A percentile compares a stretch with the other conserved stretches of the same genome.
These are phyloP conservation scores for Chaitophorus viminalis DNA, from an alignment of 2,888 invertebrate genomes.

Conservation along the genomic window DNA sequence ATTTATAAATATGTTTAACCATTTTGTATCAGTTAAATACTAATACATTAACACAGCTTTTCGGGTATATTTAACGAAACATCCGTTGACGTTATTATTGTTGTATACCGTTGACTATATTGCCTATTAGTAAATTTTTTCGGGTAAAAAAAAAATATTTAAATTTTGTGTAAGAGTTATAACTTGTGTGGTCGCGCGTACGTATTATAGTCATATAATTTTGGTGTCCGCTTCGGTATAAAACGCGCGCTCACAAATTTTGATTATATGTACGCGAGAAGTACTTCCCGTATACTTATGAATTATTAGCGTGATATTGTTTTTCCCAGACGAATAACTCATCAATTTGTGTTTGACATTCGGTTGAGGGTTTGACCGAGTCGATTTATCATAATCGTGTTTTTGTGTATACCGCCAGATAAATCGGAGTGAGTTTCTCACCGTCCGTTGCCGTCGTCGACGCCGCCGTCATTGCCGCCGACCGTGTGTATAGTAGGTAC, in stretches of 20 bases:
- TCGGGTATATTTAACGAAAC: too few species aligned
- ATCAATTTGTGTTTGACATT: constrained; percentile 60
- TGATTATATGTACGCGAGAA: background rate
- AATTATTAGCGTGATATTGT: constrained; percentile 39
- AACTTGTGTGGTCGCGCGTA: background rate
- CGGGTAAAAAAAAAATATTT: too few species aligned
- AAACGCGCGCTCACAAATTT: background rate
- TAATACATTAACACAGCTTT: too few species aligned
- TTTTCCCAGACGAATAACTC: constrained; percentile 48
- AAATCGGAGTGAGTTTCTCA: constrained; percentile 56
- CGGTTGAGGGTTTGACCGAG: constrained; percentile 49
- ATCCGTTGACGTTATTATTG: too few species aligned
- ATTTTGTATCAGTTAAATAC: too few species aligned
- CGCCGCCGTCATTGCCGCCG: constrained; percentile 12
- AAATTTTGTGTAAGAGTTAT: background rate
- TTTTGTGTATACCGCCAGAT: constrained; percentile 37
- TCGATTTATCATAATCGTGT: constrained; percentile 59
- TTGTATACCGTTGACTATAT: too few species aligned
- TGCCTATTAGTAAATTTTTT: too few species aligned
- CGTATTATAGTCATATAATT: background rate
- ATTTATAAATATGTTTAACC: too few species aligned
- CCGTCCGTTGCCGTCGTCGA: constrained; percentile 14
- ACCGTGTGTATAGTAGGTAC: background rate
- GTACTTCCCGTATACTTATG: constrained; percentile 1
- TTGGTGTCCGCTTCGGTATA: background rate